These are phyloP conservation scores for Siniperca undulata DNA, from an alignment of 2,797 vertebrate genomes.

Conservation along the genomic window DNA sequence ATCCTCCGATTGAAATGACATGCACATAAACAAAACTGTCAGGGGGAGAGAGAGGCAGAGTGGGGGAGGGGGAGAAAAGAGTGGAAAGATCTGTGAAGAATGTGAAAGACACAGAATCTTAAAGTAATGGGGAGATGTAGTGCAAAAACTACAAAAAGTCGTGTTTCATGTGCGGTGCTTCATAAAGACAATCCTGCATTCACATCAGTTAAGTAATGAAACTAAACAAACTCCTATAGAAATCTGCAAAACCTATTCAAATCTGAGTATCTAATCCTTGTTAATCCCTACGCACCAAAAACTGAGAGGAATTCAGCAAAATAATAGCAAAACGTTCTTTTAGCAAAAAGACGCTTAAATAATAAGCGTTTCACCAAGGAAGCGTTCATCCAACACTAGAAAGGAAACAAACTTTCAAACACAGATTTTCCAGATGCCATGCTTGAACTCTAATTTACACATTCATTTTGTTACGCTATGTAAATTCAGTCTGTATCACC, in stretches of 20 bases:
- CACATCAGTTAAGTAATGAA: not conserved
- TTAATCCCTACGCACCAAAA: constrained; percentile 7
- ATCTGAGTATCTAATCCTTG: not conserved
- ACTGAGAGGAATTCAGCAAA: constrained; percentile 3
- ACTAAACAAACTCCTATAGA: not conserved
- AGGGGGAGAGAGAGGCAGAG: not conserved
- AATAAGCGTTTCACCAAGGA: constrained; percentile 5
- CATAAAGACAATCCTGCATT: constrained; percentile 1
- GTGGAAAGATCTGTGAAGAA: constrained; percentile 7
- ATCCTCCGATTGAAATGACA: constrained; percentile 34
- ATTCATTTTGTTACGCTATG: constrained; percentile 26
- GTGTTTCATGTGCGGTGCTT: not conserved
- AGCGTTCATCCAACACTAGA: constrained; percentile 34
- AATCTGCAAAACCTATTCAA: constrained; percentile 8
- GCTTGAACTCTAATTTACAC: constrained; percentile 14
- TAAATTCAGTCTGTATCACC: constrained; percentile 55
- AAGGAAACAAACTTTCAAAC: constrained; percentile 41
- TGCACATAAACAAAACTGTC: constrained; percentile 30
- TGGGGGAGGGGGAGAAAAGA: not conserved
- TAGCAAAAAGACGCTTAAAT: constrained; percentile 1
- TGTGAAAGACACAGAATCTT: not conserved
- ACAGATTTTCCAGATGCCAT: constrained; percentile 55
- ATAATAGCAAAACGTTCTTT: constrained; percentile 6
- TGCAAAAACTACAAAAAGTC: not conserved
- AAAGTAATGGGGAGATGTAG: not conserved